Evolutionary conservation across 2,797 vertebrate species (phyloP).

Genomic region (Brachyrhaphis roseni): DNA sequence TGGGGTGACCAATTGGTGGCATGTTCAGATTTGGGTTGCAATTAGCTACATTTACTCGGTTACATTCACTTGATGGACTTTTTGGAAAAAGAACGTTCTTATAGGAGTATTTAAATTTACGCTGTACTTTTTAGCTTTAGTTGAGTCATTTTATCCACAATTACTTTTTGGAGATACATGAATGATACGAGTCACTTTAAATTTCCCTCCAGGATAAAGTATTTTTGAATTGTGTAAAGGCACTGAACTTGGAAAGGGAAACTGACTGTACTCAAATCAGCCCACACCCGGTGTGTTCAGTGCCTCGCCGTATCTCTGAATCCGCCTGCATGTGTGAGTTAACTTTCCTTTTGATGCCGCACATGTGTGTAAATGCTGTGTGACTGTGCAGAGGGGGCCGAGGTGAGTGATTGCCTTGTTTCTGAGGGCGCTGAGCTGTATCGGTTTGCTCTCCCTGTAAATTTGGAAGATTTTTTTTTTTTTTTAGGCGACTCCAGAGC

Average conservation of each 20-base stretch:
- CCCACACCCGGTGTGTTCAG: conserved; percentile 6
- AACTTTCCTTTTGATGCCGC: conserved; percentile 14
- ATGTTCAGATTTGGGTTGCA: no score
- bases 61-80: no score
- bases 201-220: background rate
- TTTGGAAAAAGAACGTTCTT: no score
- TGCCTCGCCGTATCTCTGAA: conserved; percentile 7
- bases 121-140: no score
- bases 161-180: background rate
- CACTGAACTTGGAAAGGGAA: conserved; percentile 37
- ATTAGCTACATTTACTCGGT: no score
- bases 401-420: conserved; percentile 78
- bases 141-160: background rate
- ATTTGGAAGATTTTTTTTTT: conserved; percentile 66
- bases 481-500: conserved; percentile 63
- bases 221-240: background rate
- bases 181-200: background rate
- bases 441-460: conserved; percentile 73
- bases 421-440: conserved; percentile 69
- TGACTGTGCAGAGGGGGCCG: conserved; percentile 48
- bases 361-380: conserved; percentile 32
- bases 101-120: no score
- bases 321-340: conserved; percentile 15
- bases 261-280: conserved; percentile 60
- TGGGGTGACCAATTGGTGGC: background rate